These are phyloP conservation scores for Danaus chrysippus DNA, from an alignment of 2,888 invertebrate genomes.

Conservation along the genomic window DNA sequence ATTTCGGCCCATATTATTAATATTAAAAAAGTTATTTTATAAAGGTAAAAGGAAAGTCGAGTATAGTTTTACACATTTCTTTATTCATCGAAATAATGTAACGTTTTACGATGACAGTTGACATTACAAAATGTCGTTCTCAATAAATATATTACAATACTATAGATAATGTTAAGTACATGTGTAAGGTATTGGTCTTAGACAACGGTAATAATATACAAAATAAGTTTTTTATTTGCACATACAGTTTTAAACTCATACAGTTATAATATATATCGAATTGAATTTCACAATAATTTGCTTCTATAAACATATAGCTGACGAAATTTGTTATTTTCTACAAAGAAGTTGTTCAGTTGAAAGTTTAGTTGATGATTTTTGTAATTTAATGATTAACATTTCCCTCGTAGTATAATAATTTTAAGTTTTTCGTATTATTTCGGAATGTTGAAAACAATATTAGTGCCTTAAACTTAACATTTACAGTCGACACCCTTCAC, in stretches of 20 bases:
- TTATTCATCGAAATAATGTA: slow-evolving; percentile 68
- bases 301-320: background rate
- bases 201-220: slow-evolving; percentile 13
- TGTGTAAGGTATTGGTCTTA: slow-evolving; percentile 29
- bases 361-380: too few relatives aligned
- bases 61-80: slow-evolving; percentile 60
- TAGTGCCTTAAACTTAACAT: background rate
- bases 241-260: background rate
- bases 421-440: background rate
- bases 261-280: background rate
- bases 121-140: slow-evolving; percentile 44
- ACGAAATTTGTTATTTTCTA: background rate
- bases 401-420: too few relatives aligned
- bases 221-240: slow-evolving; percentile 5
- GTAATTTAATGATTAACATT: too few relatives aligned
- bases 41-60: slow-evolving; percentile 36
- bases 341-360: too few relatives aligned
- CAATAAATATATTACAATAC: slow-evolving; percentile 72
- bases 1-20: too few relatives aligned
- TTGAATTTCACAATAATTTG: background rate
- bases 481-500: slow-evolving; percentile 7
- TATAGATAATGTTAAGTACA: slow-evolving; percentile 45
- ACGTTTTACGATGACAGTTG: slow-evolving; percentile 54
- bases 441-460: slow-evolving; percentile 5
- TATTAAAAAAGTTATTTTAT: background rate